These are phyloP conservation scores for Hypsibius dujardini DNA, from an alignment of 1,140 invertebrate genomes.

Conservation along the genomic window DNA sequence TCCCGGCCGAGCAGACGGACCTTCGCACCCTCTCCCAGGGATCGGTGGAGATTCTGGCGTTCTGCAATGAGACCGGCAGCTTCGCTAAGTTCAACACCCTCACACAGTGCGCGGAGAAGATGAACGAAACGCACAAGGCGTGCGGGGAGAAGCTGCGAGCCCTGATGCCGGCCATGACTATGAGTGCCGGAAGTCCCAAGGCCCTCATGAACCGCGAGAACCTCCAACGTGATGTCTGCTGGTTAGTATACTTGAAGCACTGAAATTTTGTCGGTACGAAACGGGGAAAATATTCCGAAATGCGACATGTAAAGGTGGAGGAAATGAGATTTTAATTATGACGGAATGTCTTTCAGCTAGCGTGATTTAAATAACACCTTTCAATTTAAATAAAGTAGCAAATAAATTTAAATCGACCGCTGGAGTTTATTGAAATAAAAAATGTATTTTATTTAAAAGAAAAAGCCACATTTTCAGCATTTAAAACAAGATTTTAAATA, in stretches of 20 bases:
- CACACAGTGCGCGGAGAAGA: slow-evolving; percentile 3
- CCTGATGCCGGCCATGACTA: neutral
- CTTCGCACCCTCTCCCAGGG: neutral
- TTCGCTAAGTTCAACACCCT: neutral
- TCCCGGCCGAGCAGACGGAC: neutral
- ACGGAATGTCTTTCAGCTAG: no score
- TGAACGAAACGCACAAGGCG: neutral
- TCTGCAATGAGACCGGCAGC: neutral
- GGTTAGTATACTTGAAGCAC: neutral
- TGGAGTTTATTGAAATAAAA: no score
- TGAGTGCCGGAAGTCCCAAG: neutral
- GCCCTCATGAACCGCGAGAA: neutral
- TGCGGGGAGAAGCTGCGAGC: slow-evolving; percentile 6
- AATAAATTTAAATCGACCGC: no score
- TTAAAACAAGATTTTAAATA: no score
- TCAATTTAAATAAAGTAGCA: no score
- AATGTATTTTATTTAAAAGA: no score
- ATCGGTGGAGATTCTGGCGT: neutral
- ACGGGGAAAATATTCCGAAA: no score
- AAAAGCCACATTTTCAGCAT: no score
- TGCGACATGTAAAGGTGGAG: no score
- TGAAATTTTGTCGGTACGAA: no score
- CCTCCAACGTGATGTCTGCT: slow-evolving; percentile 5
- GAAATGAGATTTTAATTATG: no score
- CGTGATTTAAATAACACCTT: no score